Evolutionary conservation across 2,113 vertebrate species (phyloP).

Genomic region (Labrus mixtus): DNA sequence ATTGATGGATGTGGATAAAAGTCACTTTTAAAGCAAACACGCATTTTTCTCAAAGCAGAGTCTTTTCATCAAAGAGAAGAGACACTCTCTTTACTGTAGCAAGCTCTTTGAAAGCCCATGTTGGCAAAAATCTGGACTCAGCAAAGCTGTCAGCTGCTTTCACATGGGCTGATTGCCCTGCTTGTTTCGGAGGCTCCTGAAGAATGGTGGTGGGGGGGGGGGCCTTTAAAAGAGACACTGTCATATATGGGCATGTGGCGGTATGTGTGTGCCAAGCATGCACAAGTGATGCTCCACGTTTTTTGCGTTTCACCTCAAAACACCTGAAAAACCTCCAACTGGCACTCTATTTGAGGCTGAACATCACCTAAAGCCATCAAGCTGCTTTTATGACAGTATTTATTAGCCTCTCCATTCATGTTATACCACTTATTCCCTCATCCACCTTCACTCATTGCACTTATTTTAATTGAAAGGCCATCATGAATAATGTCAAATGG

Average conservation of each 20-base stretch:
- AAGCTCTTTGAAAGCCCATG: constrained; percentile 57
- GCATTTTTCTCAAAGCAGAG: constrained; percentile 36
- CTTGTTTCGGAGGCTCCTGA: constrained; percentile 42
- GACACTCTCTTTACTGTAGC: constrained; percentile 23
- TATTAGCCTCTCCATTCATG: constrained; percentile 57
- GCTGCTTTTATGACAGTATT: constrained; percentile 49
- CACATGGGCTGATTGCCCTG: constrained; percentile 46
- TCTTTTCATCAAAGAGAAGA: constrained; percentile 49
- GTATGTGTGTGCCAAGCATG: background rate
- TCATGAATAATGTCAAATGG: constrained; percentile 55
- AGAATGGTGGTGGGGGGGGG: too few species aligned
- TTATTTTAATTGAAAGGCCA: constrained; percentile 73
- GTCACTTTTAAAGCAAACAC: constrained; percentile 45
- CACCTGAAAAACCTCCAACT: background rate
- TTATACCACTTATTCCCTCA: constrained; percentile 54
- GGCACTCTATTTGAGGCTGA: background rate
- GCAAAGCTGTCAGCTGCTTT: constrained; percentile 60
- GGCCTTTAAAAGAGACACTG: constrained; percentile 7
- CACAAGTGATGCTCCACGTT: background rate
- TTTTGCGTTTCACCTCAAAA: constrained; percentile 36
- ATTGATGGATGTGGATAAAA: constrained; percentile 27
- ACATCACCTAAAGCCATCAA: constrained; percentile 32
- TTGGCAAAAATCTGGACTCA: constrained; percentile 62
- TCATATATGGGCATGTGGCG: background rate
- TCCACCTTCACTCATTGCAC: constrained; percentile 57